These are phyloP conservation scores for Camponotus floridanus DNA, from an alignment of 1,140 invertebrate genomes.

Conservation along the genomic window DNA sequence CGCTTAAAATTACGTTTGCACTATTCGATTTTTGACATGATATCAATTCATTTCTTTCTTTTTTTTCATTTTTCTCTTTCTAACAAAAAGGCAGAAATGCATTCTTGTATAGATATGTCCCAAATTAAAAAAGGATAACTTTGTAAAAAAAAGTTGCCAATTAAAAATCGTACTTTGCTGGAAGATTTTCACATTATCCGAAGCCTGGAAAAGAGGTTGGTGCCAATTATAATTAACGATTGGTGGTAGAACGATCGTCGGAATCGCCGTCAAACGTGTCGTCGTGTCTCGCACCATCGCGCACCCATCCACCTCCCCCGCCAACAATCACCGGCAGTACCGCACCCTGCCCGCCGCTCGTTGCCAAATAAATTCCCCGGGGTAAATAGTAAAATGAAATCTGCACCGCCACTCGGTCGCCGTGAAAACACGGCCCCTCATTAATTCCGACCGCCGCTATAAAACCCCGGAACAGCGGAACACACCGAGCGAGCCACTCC, in stretches of 20 bases:
- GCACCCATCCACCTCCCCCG: neutral
- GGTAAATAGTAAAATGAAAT: conserved; percentile 81
- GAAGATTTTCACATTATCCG: neutral
- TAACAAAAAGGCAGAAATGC: neutral
- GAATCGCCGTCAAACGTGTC: conserved; percentile 45
- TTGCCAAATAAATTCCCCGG: conserved; percentile 76
- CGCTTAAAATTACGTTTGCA: neutral
- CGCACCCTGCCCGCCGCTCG: conserved; percentile 49
- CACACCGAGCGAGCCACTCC: conserved; percentile 66
- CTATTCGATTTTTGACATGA: conserved; percentile 14
- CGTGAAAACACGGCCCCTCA: conserved; percentile 79
- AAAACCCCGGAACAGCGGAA: conserved; percentile 76
- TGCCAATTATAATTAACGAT: conserved; percentile 1
- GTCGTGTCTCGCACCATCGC: conserved; percentile 18
- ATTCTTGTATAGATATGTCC: neutral
- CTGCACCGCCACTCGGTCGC: conserved; percentile 72
- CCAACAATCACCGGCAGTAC: conserved; percentile 32
- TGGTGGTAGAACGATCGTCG: conserved; percentile 1
- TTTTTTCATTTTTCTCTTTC: too few relatives aligned
- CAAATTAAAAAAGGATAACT: neutral
- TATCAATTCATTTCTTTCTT: too few relatives aligned
- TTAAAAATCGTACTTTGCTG: neutral
- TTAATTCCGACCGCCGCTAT: conserved; percentile 79
- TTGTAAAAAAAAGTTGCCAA: neutral
- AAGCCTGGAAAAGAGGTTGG: neutral